A percentile compares a stretch with the other conserved stretches of the same genome.
Evolutionary conservation across 2,888 invertebrate genomes (phyloP).

Genomic region (Hypomecis punctinalis): DNA sequence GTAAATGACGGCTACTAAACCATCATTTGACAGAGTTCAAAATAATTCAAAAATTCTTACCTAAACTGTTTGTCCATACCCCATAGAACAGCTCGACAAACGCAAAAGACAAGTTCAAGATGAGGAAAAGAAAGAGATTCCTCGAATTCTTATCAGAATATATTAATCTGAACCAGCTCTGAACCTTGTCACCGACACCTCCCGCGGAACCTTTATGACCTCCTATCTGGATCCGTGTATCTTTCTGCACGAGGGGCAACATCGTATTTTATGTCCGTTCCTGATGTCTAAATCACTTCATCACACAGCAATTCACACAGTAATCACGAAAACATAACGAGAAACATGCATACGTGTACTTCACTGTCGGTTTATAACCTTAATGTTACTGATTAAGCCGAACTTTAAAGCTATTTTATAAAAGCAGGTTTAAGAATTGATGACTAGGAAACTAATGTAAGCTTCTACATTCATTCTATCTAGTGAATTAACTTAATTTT

Average conservation of each 20-base stretch:
- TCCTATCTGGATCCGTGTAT: constrained; percentile 77
- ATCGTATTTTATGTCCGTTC: constrained; percentile 76
- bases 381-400: constrained; percentile 45
- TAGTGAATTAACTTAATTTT: constrained; percentile 4
- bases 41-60: constrained; percentile 72
- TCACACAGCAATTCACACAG: constrained; percentile 66
- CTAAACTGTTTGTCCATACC: constrained; percentile 94
- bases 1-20: constrained; percentile 6
- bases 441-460: constrained; percentile 22
- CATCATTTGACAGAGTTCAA: background rate
- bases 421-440: constrained; percentile 10
- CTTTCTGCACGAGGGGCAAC: constrained; percentile 92
- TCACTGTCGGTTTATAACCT: constrained; percentile 75
- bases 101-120: constrained; percentile 97
- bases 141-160: constrained; percentile 97
- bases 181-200: constrained; percentile 89
- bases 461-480: constrained; percentile 2
- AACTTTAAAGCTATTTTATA: constrained; percentile 15
- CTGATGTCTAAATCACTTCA: constrained; percentile 65
- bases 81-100: constrained; percentile 98
- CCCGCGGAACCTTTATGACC: constrained; percentile 80
- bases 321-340: constrained; percentile 63
- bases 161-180: constrained; percentile 93
- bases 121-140: constrained; percentile 95
- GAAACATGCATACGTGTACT: constrained; percentile 82